Base-by-base conservation (phyloP, 2,113 vertebrate species). In the Forbesichthys papilliferus region DNA sequence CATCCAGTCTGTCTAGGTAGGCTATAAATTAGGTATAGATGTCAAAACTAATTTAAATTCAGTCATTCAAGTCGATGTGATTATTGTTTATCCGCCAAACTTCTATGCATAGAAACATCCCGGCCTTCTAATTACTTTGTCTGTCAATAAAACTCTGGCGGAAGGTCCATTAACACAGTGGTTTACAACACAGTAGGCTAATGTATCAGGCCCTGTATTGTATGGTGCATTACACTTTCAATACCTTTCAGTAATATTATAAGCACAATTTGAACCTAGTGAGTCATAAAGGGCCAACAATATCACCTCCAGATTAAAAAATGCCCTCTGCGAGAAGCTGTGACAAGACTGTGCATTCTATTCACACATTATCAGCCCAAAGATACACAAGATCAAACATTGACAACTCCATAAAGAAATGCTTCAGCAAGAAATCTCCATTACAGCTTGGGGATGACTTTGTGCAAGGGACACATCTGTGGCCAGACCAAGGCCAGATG, bases 391-490 rank as follows among this genome's bases (percentile, higher is more conserved):
- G 61, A 81, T 61, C 64, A 3, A 62, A 69, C 72, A n/a, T 88
- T 90, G 81, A 88, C 82, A 81, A 71, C 68, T 80, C 67, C 70
- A 87, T 90, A 85, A 90, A 89, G 77, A 66, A 80, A 61, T 49
- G 54, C 69, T 61, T 64, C 70, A 73, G 74, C 73, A 89, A 71
- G 79, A 78, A 76, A 86, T 79, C 78, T 83, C 77, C 64, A 80
- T 86, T 84, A 87, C 49, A 69, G 48, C 58, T 46, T 64, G 12
- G 57, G 63, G 74, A 36, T 85, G 79, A 87, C 80, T 83, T 77
- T 86, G 78, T 68, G 51, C 49, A 70, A 67, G 72, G 76, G 64
- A 73, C 70, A 66, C 10, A 46, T 20, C 47, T 8, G 55, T 12
- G 53, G 34, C 9, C 62, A 18, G 12, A 60, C 54, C 16, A 11